These are phyloP conservation scores for Phocoena phocoena DNA, from an alignment of 2,113 vertebrate species.

Conservation along the genomic window DNA sequence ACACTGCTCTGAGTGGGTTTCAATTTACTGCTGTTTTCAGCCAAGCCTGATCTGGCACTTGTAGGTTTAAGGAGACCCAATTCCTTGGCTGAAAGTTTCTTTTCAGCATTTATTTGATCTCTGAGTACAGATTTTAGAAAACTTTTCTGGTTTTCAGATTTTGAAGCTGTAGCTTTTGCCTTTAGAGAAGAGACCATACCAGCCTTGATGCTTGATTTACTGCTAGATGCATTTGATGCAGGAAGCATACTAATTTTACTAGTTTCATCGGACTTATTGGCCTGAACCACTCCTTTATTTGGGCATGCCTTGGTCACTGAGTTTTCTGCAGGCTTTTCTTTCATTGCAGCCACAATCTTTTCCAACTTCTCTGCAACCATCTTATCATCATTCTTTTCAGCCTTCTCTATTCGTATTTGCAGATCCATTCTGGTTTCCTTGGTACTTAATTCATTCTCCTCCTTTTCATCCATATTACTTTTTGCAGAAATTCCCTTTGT, in stretches of 20 bases:
- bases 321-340: conserved; percentile 32
- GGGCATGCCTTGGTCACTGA: not conserved
- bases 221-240: not conserved
- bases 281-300: conserved; percentile 59
- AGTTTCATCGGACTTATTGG: conserved; percentile 31
- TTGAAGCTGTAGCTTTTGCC: conserved; percentile 36
- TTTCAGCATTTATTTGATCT: conserved; percentile 66
- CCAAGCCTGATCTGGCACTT: conserved; percentile 45
- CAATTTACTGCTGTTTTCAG: conserved; percentile 66
- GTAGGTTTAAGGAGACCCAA: not conserved
- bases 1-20: conserved; percentile 48
- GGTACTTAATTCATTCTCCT: not conserved
- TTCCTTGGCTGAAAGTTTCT: conserved; percentile 59
- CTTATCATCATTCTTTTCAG: conserved; percentile 8
- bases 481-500: not conserved
- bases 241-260: not conserved
- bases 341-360: not conserved
- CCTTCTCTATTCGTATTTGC: conserved; percentile 23
- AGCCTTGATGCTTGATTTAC: conserved; percentile 63
- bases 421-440: conserved; percentile 52
- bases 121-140: conserved; percentile 38
- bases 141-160: conserved; percentile 76
- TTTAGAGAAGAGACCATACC: conserved; percentile 66
- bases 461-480: not conserved
- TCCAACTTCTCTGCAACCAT: conserved; percentile 63